Conservation (phyloP, 2,888 invertebrate species). For the Leptodirus hochenwartii region DNA sequence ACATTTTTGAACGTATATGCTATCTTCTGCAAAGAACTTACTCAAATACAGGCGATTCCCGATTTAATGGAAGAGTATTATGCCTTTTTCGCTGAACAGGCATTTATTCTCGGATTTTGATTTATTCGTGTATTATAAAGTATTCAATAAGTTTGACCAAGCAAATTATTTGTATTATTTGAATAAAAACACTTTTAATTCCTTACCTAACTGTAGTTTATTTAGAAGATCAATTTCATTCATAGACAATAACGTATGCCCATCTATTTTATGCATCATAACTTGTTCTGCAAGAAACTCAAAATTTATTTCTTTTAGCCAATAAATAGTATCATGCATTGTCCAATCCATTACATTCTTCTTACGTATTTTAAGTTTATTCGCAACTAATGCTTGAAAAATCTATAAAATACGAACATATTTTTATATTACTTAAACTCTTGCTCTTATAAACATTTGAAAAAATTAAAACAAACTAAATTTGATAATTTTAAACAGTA, state of each 20-base stretch:
- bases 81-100: background rate
- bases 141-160: constrained; percentile 3
- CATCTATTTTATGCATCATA: constrained; percentile 31
- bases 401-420: constrained; percentile 18
- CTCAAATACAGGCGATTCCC: too few relatives aligned
- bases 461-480: too few relatives aligned
- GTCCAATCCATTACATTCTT: constrained; percentile 35
- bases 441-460: too few relatives aligned
- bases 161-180: background rate
- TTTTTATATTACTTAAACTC: constrained; percentile 3
- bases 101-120: background rate
- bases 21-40: background rate
- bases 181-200: background rate
- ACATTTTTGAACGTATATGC: constrained; percentile 4
- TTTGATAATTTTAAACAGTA: too few relatives aligned
- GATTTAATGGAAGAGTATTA: too few relatives aligned
- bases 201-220: background rate
- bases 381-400: constrained; percentile 24
- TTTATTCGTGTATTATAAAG: background rate
- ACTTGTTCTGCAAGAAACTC: constrained; percentile 28
- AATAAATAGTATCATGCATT: constrained; percentile 35
- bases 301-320: constrained; percentile 37
- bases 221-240: constrained; percentile 19
- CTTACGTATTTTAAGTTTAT: constrained; percentile 20
- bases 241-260: constrained; percentile 34